Percentiles rank a stretch among this genome's conserved stretches.
phyloP scores from a whole-genome alignment of 1,140 invertebrate species.

The Oryctes rhinoceros region DNA sequence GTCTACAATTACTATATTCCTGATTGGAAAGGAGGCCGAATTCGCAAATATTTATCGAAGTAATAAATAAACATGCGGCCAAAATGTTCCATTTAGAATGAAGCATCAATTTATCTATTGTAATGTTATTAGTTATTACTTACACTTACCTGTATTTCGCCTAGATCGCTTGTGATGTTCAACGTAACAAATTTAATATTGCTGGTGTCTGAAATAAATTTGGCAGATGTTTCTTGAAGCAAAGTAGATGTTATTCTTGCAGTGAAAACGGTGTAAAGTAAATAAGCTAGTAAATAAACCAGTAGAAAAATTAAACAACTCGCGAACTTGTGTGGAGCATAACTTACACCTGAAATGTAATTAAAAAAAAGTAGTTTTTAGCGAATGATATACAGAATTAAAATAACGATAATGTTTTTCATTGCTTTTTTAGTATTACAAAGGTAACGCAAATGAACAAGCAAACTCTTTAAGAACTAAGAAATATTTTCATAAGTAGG shows the following conservation, averaged over 20 bases:
- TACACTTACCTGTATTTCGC: slow-evolving; percentile 30
- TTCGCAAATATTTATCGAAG: no score
- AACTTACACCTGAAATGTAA: slow-evolving; percentile 43
- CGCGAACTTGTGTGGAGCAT: slow-evolving; percentile 51
- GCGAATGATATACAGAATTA: no score
- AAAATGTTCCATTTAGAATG: no score
- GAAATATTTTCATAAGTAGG: no score
- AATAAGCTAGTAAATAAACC: slow-evolving; percentile 52
- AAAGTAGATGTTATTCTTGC: slow-evolving; percentile 56
- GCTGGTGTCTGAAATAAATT: slow-evolving; percentile 28
- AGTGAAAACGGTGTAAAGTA: slow-evolving; percentile 56
- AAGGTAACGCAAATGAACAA: no score
- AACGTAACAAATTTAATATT: slow-evolving; percentile 36
- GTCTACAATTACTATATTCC: no score
- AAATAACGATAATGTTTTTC: no score
- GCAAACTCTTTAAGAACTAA: no score
- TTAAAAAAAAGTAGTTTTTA: neutral
- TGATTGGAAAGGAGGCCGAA: no score
- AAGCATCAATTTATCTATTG: neutral
- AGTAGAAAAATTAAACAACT: slow-evolving; percentile 53
- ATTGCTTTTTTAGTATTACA: no score
- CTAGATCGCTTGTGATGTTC: slow-evolving; percentile 26
- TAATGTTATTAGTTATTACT: slow-evolving; percentile 26
- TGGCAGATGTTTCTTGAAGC: slow-evolving; percentile 44
- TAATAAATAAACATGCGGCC: no score